phyloP scores from a whole-genome alignment of 2,797 vertebrate species.

The Monodelphis domestica region DNA sequence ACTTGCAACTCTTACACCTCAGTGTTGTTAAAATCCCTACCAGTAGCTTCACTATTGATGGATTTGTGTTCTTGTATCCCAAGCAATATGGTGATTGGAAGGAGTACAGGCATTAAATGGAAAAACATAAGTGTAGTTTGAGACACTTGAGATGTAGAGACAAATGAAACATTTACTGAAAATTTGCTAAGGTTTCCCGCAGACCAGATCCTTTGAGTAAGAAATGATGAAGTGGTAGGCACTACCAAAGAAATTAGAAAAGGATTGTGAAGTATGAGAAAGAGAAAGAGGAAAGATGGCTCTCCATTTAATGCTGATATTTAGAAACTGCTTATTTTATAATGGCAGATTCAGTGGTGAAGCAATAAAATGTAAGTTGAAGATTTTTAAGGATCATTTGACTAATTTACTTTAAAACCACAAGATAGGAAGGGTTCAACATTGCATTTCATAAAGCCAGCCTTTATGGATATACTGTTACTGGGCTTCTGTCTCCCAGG shows the following conservation, averaged over 20 bases:
- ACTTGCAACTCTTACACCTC: too few relatives aligned
- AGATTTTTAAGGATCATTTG: constrained; percentile 25
- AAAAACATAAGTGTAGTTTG: background rate
- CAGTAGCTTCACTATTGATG: too few relatives aligned
- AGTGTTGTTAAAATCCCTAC: too few relatives aligned
- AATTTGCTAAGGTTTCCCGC: background rate
- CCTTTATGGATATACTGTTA: too few relatives aligned
- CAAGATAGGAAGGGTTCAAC: too few relatives aligned
- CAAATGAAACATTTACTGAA: background rate
- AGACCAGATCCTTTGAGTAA: too few relatives aligned
- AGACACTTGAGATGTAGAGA: too few relatives aligned
- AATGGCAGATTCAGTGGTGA: constrained; percentile 3
- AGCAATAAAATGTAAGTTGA: background rate
- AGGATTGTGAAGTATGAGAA: background rate
- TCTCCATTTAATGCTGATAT: background rate
- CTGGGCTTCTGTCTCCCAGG: background rate
- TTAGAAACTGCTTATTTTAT: background rate
- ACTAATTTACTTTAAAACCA: constrained; percentile 9
- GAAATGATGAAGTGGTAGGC: accelerated
- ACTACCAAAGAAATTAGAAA: accelerated
- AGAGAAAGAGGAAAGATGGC: background rate
- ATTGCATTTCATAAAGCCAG: too few relatives aligned
- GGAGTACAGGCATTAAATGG: background rate
- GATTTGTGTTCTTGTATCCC: too few relatives aligned
- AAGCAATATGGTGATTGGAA: background rate